A percentile compares a stretch with the other conserved stretches of the same genome.
Conservation (phyloP, 2,797 vertebrate species). For the Carapus acus region DNA sequence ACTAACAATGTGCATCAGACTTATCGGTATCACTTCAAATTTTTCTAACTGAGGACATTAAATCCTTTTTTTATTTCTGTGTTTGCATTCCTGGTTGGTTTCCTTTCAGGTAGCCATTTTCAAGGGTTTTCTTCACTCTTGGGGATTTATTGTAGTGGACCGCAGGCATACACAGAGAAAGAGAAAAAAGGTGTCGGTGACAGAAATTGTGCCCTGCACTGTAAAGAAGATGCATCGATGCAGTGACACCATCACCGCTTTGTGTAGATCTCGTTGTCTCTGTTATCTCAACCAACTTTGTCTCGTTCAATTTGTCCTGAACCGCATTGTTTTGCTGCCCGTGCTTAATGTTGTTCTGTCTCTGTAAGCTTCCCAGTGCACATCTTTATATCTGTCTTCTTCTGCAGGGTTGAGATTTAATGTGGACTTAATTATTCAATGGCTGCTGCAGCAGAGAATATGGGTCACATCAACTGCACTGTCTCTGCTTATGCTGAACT, state of each 20-base stretch:
- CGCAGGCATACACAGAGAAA: constrained; percentile 12
- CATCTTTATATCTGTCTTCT: not conserved
- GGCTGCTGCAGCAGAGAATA: constrained; percentile 20
- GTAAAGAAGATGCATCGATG: not conserved
- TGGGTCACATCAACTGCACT: constrained; percentile 17
- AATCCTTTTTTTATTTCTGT: no score
- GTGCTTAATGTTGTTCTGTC: constrained; percentile 3
- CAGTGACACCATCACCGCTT: constrained; percentile 6
- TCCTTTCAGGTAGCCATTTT: constrained; percentile 5
- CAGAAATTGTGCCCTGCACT: not conserved
- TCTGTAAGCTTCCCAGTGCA: not conserved
- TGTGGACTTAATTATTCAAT: constrained; percentile 29
- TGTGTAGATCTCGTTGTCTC: constrained; percentile 21
- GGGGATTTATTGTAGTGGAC: not conserved
- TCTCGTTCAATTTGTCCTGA: constrained; percentile 1
- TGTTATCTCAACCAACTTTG: constrained; percentile 7
- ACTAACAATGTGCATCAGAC: not conserved
- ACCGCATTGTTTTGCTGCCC: not conserved
- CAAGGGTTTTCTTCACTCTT: constrained; percentile 5
- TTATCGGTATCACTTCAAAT: constrained; percentile 13
- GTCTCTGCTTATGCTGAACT: not conserved
- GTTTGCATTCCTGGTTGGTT: constrained; percentile 17
- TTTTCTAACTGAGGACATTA: no score
- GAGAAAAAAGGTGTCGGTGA: constrained; percentile 9
- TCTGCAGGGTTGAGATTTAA: constrained; percentile 3